phyloP scores from a whole-genome alignment of 2,888 invertebrate genomes.

The Desoria tigrina region DNA sequence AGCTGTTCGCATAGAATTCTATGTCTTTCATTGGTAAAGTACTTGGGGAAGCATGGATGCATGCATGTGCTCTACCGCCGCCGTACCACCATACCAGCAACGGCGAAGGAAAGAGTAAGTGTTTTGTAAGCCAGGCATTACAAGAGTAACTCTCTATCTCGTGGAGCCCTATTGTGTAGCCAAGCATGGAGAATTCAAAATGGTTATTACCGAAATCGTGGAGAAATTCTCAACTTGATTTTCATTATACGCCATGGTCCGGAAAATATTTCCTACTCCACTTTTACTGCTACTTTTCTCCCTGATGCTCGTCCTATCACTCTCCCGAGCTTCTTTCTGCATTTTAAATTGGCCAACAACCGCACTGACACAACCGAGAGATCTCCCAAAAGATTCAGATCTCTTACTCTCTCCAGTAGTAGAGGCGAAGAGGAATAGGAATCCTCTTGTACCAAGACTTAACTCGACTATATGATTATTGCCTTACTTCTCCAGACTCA shows the following conservation, averaged over 20 bases:
- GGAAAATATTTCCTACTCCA: constrained; percentile 9
- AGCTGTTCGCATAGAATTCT: too few species aligned
- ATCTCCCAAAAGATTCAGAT: too few species aligned
- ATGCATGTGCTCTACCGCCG: background rate
- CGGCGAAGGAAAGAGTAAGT: background rate
- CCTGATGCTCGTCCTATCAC: background rate
- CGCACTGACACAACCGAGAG: background rate
- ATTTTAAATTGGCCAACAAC: constrained; percentile 4
- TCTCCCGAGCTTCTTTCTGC: background rate
- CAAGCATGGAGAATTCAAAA: too few species aligned
- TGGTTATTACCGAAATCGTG: constrained; percentile 17
- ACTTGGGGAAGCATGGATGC: too few species aligned
- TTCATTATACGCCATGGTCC: constrained; percentile 22
- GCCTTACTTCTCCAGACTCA: too few species aligned
- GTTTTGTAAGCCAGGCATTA: constrained; percentile 14
- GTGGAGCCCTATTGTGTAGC: too few species aligned
- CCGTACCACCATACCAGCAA: background rate
- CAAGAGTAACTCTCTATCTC: background rate
- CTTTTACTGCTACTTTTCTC: background rate
- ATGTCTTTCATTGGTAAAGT: too few species aligned
- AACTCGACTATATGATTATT: too few species aligned
- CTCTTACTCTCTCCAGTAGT: too few species aligned
- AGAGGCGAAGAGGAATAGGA: too few species aligned
- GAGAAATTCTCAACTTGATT: constrained; percentile 7
- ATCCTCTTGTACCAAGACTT: too few species aligned